phyloP scores from a whole-genome alignment of 2,888 invertebrate species.

The Athetis lepigone region DNA sequence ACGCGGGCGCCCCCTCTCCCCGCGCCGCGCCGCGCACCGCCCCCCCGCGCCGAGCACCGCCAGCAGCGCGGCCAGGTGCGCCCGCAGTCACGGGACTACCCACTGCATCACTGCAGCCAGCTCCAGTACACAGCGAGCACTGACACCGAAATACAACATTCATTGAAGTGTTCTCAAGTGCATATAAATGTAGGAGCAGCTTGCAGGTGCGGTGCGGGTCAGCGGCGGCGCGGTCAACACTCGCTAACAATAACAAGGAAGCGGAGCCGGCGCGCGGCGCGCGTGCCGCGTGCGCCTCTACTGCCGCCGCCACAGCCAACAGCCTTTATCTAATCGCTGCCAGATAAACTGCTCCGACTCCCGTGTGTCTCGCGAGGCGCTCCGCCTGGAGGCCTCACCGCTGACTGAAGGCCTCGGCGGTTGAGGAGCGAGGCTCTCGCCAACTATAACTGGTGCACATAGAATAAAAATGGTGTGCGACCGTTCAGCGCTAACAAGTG shows the following conservation, averaged over 20 bases:
- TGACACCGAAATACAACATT: not conserved
- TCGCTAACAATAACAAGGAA: slow-evolving; percentile 80
- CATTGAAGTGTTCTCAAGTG: slow-evolving; percentile 1
- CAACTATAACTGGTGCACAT: slow-evolving; percentile 67
- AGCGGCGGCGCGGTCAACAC: slow-evolving; percentile 76
- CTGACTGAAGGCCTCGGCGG: slow-evolving; percentile 11
- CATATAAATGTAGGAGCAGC: slow-evolving; percentile 25
- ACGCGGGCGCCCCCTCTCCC: slow-evolving; percentile 49
- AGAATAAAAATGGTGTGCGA: slow-evolving; percentile 70
- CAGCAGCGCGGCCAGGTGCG: not conserved
- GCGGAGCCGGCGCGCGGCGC: slow-evolving; percentile 58
- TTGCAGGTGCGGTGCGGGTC: slow-evolving; percentile 62
- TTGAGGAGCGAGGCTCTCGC: slow-evolving; percentile 27
- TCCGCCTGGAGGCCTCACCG: slow-evolving; percentile 20
- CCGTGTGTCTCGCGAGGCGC: slow-evolving; percentile 67
- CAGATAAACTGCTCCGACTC: slow-evolving; percentile 76
- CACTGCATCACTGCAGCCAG: slow-evolving; percentile 4
- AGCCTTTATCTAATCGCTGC: slow-evolving; percentile 86
- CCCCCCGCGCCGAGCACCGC: slow-evolving; percentile 7
- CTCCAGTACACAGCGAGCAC: too few species aligned
- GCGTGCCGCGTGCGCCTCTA: slow-evolving; percentile 75
- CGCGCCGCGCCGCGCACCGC: slow-evolving; percentile 14
- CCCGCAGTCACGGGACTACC: slow-evolving; percentile 28
- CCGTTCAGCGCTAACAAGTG: slow-evolving; percentile 68
- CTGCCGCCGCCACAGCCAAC: slow-evolving; percentile 76